Percentiles rank a stretch among this genome's conserved stretches.
phyloP scores from a whole-genome alignment of 2,797 vertebrate species.

The Takifugu rubripes region DNA sequence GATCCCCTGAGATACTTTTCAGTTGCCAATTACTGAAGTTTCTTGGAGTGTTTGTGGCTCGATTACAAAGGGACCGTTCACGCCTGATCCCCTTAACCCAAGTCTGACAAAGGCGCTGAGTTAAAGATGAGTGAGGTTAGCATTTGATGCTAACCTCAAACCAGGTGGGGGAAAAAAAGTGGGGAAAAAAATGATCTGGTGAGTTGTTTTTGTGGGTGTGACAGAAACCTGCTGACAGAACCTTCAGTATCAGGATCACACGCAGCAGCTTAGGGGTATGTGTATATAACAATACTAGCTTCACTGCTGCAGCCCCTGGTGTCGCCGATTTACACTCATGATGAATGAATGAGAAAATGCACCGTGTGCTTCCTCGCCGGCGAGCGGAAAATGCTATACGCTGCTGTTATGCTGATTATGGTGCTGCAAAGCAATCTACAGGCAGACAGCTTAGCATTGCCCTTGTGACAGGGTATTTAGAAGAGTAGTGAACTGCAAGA shows the following conservation, averaged over 20 bases:
- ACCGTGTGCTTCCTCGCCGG: conserved; percentile 42
- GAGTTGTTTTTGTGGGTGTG: neutral
- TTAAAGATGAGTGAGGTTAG: too few species aligned
- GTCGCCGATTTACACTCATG: conserved; percentile 15
- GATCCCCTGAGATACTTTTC: too few species aligned
- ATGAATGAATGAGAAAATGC: conserved; percentile 35
- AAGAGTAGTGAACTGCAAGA: conserved; percentile 69
- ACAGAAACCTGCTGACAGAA: conserved; percentile 8
- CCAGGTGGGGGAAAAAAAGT: too few species aligned
- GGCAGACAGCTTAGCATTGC: conserved; percentile 67
- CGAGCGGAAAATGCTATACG: conserved; percentile 45
- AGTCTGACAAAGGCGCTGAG: too few species aligned
- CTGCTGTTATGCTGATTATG: conserved; percentile 67
- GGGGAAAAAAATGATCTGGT: too few species aligned
- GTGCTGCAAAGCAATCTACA: conserved; percentile 64
- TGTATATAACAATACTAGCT: conserved; percentile 29
- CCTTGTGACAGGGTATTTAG: conserved; percentile 75
- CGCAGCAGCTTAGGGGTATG: conserved; percentile 22
- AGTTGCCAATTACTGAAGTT: too few species aligned
- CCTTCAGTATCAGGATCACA: conserved; percentile 25
- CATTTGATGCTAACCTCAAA: too few species aligned
- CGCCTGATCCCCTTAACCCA: too few species aligned
- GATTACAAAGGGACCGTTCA: too few species aligned
- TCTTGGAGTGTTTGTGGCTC: too few species aligned
- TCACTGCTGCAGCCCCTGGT: conserved; percentile 12